Evolutionary conservation across 2,113 vertebrate species (phyloP).

Genomic region (Hippocampus zosterae): DNA sequence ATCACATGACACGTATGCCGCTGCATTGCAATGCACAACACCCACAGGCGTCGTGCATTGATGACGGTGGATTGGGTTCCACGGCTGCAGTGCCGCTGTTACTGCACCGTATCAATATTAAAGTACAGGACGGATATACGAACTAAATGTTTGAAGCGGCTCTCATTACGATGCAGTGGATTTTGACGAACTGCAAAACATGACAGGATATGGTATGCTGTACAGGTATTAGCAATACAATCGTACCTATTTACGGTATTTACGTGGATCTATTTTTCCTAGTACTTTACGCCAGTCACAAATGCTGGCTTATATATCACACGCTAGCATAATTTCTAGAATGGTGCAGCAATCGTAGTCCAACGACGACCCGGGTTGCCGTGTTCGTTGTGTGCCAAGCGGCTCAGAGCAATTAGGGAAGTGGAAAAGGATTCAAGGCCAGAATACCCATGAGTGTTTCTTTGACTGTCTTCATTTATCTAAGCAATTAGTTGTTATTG

Average conservation of each 20-base stretch:
- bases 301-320: not conserved
- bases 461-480: conserved; percentile 1
- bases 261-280: too few relatives aligned
- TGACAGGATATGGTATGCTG: not conserved
- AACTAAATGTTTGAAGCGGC: not conserved
- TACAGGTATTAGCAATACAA: not conserved
- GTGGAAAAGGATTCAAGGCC: not conserved
- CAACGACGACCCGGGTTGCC: not conserved
- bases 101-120: not conserved
- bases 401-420: conserved; percentile 1
- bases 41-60: not conserved
- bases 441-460: not conserved
- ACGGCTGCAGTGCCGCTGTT: not conserved
- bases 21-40: not conserved
- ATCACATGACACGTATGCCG: conserved; percentile 1
- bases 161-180: too few relatives aligned
- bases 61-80: not conserved
- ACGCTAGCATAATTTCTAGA: not conserved
- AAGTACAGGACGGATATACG: not conserved
- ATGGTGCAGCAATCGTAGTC: not conserved
- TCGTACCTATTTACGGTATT: too few relatives aligned
- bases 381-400: not conserved
- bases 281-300: not conserved
- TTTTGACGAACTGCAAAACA: not conserved
- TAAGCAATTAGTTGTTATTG: conserved; percentile 4